These are phyloP conservation scores for Esox lucius DNA, from an alignment of 2,797 vertebrate species.

Conservation along the genomic window DNA sequence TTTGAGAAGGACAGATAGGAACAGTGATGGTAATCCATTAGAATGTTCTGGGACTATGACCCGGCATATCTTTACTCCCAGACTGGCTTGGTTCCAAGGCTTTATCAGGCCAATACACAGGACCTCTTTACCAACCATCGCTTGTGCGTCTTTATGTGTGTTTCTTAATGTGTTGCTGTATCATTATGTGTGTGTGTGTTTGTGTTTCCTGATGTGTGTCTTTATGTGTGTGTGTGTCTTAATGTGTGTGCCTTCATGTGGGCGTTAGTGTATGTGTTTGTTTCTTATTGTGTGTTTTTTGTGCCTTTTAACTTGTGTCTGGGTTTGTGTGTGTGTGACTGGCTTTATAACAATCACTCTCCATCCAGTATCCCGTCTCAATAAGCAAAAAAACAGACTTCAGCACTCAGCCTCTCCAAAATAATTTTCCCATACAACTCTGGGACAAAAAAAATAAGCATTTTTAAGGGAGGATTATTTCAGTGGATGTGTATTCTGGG, in stretches of 20 bases:
- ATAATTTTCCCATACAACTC: constrained; percentile 77
- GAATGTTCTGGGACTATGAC: constrained; percentile 53
- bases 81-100: constrained; percentile 41
- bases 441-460: constrained; percentile 55
- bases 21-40: constrained; percentile 19
- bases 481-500: constrained; percentile 77
- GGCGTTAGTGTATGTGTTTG: neutral
- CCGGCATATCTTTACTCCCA: constrained; percentile 45
- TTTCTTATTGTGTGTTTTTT: constrained; percentile 10
- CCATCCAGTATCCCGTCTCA: constrained; percentile 33
- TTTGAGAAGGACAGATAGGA: constrained; percentile 3
- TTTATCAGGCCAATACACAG: constrained; percentile 8
- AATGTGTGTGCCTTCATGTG: constrained; percentile 6
- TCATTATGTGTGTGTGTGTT: no score
- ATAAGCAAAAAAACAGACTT: constrained; percentile 63
- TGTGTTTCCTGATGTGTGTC: neutral
- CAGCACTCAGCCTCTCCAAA: constrained; percentile 48
- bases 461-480: constrained; percentile 71
- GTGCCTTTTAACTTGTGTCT: constrained; percentile 2
- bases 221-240: constrained; percentile 6
- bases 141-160: neutral
- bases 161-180: neutral
- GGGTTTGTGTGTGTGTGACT: constrained; percentile 15
- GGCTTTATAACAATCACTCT: neutral
- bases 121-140: neutral